phyloP scores from a whole-genome alignment of 2,888 invertebrate species.

The Drosophila mimica region DNA sequence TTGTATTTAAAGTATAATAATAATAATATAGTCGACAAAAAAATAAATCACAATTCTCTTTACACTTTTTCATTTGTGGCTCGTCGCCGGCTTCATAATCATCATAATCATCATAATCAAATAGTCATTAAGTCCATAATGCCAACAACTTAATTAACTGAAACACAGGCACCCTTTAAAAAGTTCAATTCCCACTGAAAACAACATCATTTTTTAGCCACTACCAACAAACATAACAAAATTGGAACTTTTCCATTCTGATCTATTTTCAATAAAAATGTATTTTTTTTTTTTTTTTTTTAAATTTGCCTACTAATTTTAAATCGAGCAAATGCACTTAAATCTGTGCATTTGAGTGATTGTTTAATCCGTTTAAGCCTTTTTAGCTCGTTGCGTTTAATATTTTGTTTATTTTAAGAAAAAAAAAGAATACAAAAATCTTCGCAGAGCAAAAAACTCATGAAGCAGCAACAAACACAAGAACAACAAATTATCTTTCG shows the following conservation, averaged over 20 bases:
- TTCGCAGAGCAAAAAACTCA: conserved; percentile 42
- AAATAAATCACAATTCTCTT: conserved; percentile 3
- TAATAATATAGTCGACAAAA: conserved; percentile 21
- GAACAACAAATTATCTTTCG: conserved; percentile 32
- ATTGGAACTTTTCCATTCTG: background rate
- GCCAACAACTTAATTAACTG: conserved; percentile 63
- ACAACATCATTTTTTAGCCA: background rate
- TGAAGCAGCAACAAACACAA: conserved; percentile 20
- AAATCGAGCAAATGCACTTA: background rate
- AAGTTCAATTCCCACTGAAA: background rate
- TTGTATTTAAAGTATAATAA: background rate
- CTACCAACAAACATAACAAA: background rate
- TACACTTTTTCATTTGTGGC: background rate
- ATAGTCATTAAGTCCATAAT: conserved; percentile 58
- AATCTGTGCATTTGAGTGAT: background rate
- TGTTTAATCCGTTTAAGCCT: background rate
- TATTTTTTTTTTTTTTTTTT: too few species aligned
- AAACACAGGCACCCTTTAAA: conserved; percentile 25
- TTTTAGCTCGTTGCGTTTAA: conserved; percentile 9
- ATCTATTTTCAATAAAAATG: background rate
- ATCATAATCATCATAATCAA: conserved; percentile 60
- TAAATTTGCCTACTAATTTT: background rate
- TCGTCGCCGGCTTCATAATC: conserved; percentile 30
- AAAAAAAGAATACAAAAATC: conserved; percentile 16
- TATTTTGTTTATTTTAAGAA: conserved; percentile 30